Conservation (phyloP, 2,113 vertebrate species). For the Neolamprologus brichardi region DNA sequence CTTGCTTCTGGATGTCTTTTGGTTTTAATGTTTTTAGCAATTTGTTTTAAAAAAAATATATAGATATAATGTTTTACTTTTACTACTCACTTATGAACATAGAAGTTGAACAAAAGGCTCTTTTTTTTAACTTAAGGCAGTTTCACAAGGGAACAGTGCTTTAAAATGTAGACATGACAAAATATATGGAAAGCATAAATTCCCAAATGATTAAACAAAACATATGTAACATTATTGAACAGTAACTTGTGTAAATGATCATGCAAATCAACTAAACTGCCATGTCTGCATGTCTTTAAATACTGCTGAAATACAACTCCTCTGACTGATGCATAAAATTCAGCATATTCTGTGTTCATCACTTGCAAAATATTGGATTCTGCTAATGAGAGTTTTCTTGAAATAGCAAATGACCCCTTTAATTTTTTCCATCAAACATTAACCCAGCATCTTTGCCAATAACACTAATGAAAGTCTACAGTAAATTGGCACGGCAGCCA, state of each 20-base stretch:
- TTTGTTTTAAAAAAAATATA: background rate
- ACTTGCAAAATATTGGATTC: constrained; percentile 6
- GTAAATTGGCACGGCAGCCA: constrained; percentile 37
- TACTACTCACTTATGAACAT: rapidly evolving
- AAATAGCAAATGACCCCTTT: constrained; percentile 15
- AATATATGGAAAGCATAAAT: background rate
- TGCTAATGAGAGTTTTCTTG: constrained; percentile 18
- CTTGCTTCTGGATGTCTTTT: background rate
- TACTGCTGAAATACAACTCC: background rate
- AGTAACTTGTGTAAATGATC: background rate
- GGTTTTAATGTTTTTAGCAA: background rate
- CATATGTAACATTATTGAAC: background rate
- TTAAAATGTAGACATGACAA: background rate
- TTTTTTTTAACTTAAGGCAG: background rate
- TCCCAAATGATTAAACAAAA: background rate
- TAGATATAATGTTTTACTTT: background rate
- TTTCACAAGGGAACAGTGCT: background rate
- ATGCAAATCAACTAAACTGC: background rate
- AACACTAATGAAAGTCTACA: constrained; percentile 27
- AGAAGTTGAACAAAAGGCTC: background rate
- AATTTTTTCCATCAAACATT: constrained; percentile 35
- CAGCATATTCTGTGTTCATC: background rate
- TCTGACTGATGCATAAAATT: background rate
- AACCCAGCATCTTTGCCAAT: constrained; percentile 28
- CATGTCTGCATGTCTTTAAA: background rate